Evolutionary conservation across 2,113 vertebrate genomes (phyloP), one percentile per base, ranked within the genome.

Genomic region (Phylloscopus whistleri): DNA sequence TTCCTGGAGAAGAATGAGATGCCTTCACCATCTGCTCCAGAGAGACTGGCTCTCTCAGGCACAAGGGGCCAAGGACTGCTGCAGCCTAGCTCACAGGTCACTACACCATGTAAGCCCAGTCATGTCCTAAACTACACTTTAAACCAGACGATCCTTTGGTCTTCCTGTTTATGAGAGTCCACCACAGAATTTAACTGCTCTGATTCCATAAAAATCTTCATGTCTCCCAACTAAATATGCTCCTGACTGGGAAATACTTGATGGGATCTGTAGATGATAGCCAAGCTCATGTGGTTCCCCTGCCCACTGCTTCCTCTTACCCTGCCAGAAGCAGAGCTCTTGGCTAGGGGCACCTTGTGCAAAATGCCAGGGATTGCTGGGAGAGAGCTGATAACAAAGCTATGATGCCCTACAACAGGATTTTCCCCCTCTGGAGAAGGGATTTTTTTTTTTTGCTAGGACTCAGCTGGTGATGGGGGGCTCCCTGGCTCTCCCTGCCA

Each of bases 211-310:
- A 72, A 87, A 88, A 22, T 21, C 12, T 78, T 75, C 4, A 46
- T 3, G 1, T 68, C 69, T 73, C 49, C 39, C 28, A 66, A 16
- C 2, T 13, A 89, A 62, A 69, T 62, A 37, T 13, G 27, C 20
- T 84, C 18, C 51, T 91, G 20, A 49, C 37, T 35, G 26, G 35
- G 30, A 85, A 85, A 52, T 37, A 56, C 5, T 62, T 15, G 3
- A 12, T 0, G 0, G 39, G 27, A 52, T 17, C 35, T 24, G 27
- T 9, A 75, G 23, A 23, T 0, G 1, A 83, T 10, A 20, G 39
- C 41, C 43, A 81, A 39, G 49, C 3, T 74, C 10, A 27, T 9
- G 12, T 17, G 1, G 2, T 39, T 91, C 21, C 51, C 41, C 27
- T 83, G 53, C 30, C 41, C 24, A 10, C 11, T 69, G 19, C 44